Evolutionary conservation across 2,797 vertebrate genomes (phyloP), one percentile per base, ranked within the genome.

Genomic region (Ambastaia sidthimunki): DNA sequence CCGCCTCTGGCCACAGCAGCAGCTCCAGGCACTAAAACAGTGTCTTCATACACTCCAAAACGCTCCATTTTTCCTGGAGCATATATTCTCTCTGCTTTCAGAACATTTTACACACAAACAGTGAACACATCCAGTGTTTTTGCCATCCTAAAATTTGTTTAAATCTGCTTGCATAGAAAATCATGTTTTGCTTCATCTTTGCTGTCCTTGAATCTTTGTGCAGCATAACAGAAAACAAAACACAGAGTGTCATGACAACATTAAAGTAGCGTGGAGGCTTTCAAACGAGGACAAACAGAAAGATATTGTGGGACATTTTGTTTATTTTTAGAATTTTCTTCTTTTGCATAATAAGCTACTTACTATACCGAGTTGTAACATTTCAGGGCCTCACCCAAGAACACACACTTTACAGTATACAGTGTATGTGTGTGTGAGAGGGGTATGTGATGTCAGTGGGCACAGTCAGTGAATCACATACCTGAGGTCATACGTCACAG

Each of bases 341-440:
- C 60, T 80, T 78, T 68, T 55, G 71, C 41, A 60, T 77, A 18
- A 80, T 78, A 67, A 55, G 54, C 74, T 71, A 54, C 63, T 62
- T 31, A 76, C 69, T 47, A 62, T 4, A 25, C 5, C 34, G 63
- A 57, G 47, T 60, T 74, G 60, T 16, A 74, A 52, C 37, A 66
- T 76, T 72, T 52, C 13, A 71, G 23, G 48, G 37, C 9, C 34
- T 65, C 44, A n/a, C 63, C 34, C 63, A 3, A 54, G 21, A 10
- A 19, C 37, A 41, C 28, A 71, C 12, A 23, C 21, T 67, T 37
- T 21, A 68, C 5, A 57, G 41, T 60, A 3, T 41, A n/a, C 19
- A 16, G 25, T 59, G 23, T 44, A 44, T 66, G 44, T 67, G 23
- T 21, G 4, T n/a, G 16, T 16, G 19, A 19, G 19, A 13, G 48